Evolutionary conservation across 2,113 vertebrate species (phyloP), one percentile per base, ranked within the genome.

Genomic region (Tiliqua scincoides): DNA sequence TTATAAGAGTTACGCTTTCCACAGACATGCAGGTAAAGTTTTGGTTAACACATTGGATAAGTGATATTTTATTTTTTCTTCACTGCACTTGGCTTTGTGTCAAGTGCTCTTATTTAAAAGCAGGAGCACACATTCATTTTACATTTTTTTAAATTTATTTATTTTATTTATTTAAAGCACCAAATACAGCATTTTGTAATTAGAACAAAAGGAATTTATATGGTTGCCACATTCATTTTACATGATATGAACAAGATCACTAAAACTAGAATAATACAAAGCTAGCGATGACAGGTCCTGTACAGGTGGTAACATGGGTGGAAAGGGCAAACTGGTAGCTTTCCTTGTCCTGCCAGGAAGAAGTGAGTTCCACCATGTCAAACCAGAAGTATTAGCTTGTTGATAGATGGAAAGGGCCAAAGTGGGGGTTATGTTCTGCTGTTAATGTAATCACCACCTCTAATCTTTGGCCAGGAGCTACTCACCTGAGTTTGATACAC

Each of bases 11-110:
- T 90, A 18, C 2, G 27, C 62, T 10, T 68, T 61, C 7, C 2
- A 1, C 10, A 2, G 37, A 2, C 30, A 17, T 32, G 1, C 2
- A 30, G 84, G 17, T 21, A 81, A 52, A 88, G 80, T n/a, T 18
- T 3, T 89, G 17, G 78, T 81, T 52, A 84, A 73, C 20, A 76
- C 82, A 82, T 9, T 65, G 35, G 3, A 65, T 57, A 87, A 35
- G 0, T 83, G 21, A 6, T 62, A 11, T 21, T 74, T 7, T 20
- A 0, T 25, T 27, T 30, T 83, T 23, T 70, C 30, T 20, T 10
- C 43, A 20, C 3, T 85, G 5, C 2, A 1, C 37, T 83, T 12
- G 70, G 6, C 1, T 89, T 89, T 73, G 71, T 52, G 52, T 71
- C 40, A 65, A 48, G 70, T 57, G 10, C 10, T 57, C 14, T 57